A percentile compares a stretch with the other conserved stretches of the same genome.
These are phyloP conservation scores for Amblyjoppa proteus DNA, from an alignment of 2,888 invertebrate species.

Conservation along the genomic window DNA sequence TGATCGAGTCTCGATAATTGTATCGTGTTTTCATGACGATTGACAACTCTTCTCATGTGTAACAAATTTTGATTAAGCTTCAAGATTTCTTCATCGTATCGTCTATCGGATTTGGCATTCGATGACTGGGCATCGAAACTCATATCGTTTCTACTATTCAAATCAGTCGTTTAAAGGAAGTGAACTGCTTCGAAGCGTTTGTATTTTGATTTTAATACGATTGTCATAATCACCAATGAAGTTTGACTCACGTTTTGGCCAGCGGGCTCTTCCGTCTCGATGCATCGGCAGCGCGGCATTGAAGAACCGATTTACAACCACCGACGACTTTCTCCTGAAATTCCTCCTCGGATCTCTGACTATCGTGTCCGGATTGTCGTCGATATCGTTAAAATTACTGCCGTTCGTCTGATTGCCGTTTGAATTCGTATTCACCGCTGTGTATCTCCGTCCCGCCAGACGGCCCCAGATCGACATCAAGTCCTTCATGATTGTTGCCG, in stretches of 20 bases:
- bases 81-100: too few species aligned
- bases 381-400: constrained; percentile 60
- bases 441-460: constrained; percentile 86
- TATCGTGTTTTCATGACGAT: too few species aligned
- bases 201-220: too few species aligned
- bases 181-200: too few species aligned
- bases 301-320: constrained; percentile 85
- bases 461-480: constrained; percentile 87
- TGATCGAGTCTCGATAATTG: too few species aligned
- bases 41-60: too few species aligned
- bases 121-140: too few species aligned
- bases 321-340: constrained; percentile 83
- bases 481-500: constrained; percentile 87
- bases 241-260: constrained; percentile 85
- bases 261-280: constrained; percentile 82
- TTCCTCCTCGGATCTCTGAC: constrained; percentile 79
- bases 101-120: too few species aligned
- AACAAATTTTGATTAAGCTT: too few species aligned
- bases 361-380: constrained; percentile 68
- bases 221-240: neutral
- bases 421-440: constrained; percentile 85
- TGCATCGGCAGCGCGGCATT: constrained; percentile 85
- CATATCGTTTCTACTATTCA: too few species aligned
- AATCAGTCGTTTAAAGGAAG: too few species aligned
- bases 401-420: constrained; percentile 51